These are phyloP conservation scores for Regulus satrapa DNA, from an alignment of 2,113 vertebrate genomes.

Conservation along the genomic window DNA sequence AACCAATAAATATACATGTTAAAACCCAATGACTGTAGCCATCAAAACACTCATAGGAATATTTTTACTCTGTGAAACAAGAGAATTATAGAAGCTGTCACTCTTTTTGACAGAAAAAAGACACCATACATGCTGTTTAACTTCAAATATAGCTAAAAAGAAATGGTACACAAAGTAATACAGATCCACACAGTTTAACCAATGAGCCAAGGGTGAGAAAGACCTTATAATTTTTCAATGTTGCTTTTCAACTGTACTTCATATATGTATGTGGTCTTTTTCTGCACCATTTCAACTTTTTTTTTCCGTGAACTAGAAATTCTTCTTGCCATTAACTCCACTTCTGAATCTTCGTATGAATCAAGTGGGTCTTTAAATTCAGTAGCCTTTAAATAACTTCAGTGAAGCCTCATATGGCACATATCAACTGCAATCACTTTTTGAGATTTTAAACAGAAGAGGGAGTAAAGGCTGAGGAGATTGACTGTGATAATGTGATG, in stretches of 20 bases:
- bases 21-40: conserved; percentile 46
- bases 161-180: conserved; percentile 2
- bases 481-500: not conserved
- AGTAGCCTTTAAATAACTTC: conserved; percentile 1
- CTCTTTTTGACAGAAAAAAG: conserved; percentile 63
- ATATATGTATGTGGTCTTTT: not conserved
- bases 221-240: not conserved
- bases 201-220: conserved; percentile 13
- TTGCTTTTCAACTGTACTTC: not conserved
- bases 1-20: conserved; percentile 57
- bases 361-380: not conserved
- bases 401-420: not conserved
- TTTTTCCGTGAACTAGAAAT: not conserved
- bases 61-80: conserved; percentile 53
- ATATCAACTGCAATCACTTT: not conserved
- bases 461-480: not conserved
- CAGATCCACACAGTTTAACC: not conserved
- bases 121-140: conserved; percentile 54
- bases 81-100: conserved; percentile 61
- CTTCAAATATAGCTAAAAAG: conserved; percentile 55
- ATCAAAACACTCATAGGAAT: conserved; percentile 55
- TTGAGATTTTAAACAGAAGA: not conserved
- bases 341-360: not conserved
- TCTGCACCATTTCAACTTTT: not conserved
- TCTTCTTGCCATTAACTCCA: not conserved